Base-by-base conservation (phyloP, 2,113 vertebrate species). In the Pao palembangensis region DNA sequence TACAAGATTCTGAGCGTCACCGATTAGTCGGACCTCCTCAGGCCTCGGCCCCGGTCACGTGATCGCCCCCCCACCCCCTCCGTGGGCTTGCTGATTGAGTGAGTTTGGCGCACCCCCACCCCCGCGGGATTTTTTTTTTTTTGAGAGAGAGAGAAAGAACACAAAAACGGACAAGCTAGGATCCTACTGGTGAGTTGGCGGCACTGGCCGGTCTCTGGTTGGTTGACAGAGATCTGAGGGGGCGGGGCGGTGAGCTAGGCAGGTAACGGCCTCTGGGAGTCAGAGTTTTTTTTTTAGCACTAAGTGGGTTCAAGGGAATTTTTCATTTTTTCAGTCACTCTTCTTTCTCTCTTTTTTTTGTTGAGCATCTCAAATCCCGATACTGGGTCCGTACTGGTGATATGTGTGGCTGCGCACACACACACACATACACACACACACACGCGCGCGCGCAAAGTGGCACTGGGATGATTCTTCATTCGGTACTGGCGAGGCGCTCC, bases 1-100 rank as follows among this genome's bases (percentile, higher is more conserved):
- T 90, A 89, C 89, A 91, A 83, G 90, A 90, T 87, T 88, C 82
- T 86, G 85, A 82, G 87, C 71, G 83, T 86, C 80, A 76, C 84
- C 83, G 68, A 83, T 84, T 78, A 81, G 82, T 80, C 84, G 66
- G 76, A 67, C 79, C 78, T 79, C 81, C 63, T 84, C 76, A 43
- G 80, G 73, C 72, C 64, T n/a, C 44, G 48, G 67, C 64, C 62
- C 25, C 15, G 73, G 75, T 80, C 80, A 50, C 18, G 61, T 80
- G 73, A 83, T 78, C 63, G 47, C 49, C 49, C 53, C 23, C 23
- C 5, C 23, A 5, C 23, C 23, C 23, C 23, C 23, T 25, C n/a
- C n/a, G n/a, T n/a, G n/a, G 67, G 67, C 62, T 74, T 62, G 65
- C 64, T 78, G 79, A 86, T 81, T 67, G 81, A 75, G 21, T 58